A percentile compares a stretch with the other conserved stretches of the same genome.
Conservation (phyloP, 2,888 invertebrate genomes). For the Eurois occulta region DNA sequence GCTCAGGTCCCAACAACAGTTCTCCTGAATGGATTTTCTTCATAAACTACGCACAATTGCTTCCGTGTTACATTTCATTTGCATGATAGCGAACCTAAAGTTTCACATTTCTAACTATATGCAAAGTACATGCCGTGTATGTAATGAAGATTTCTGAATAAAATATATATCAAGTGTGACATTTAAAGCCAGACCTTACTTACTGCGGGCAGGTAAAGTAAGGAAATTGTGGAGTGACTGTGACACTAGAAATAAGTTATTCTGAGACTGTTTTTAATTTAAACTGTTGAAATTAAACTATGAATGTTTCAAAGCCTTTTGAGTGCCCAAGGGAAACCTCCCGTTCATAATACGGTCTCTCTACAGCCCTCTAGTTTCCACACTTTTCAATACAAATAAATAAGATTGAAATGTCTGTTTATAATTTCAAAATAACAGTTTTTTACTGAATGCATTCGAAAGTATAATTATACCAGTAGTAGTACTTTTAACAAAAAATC, state of each 20-base stretch:
- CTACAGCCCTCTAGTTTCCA: background rate
- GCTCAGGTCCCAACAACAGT: constrained; percentile 47
- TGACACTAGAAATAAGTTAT: constrained; percentile 5
- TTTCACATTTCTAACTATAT: constrained; percentile 59
- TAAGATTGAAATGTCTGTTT: too few species aligned
- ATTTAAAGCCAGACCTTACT: constrained; percentile 16
- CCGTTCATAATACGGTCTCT: constrained; percentile 6
- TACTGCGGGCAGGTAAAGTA: constrained; percentile 8
- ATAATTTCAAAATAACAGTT: too few species aligned
- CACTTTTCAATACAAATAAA: too few species aligned
- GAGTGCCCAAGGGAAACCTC: background rate
- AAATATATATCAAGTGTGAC: constrained; percentile 48
- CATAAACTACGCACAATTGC: constrained; percentile 67
- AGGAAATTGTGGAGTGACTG: constrained; percentile 6
- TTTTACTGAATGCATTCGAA: too few species aligned
- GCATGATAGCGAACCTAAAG: constrained; percentile 64
- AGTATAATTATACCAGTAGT: too few species aligned
- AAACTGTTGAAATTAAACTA: too few species aligned
- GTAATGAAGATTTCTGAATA: constrained; percentile 55
- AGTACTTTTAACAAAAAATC: too few species aligned
- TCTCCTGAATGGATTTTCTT: constrained; percentile 60
- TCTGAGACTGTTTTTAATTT: background rate
- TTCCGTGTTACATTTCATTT: constrained; percentile 64
- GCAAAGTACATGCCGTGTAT: constrained; percentile 51
- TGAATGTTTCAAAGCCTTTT: constrained; percentile 17